These are phyloP conservation scores for Hofmannophila pseudospretella DNA, from an alignment of 2,888 invertebrate genomes.

Conservation along the genomic window DNA sequence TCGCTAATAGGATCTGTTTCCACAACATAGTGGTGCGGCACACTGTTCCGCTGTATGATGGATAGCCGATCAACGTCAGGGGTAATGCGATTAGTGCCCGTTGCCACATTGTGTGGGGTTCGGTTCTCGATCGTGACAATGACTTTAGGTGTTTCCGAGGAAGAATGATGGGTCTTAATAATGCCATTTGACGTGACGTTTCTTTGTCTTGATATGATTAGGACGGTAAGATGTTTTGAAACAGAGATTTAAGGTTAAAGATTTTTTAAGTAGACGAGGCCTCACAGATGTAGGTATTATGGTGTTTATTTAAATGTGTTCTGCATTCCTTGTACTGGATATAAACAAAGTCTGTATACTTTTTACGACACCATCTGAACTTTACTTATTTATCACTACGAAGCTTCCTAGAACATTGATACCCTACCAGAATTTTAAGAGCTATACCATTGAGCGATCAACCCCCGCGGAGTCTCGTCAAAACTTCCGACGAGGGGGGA, in stretches of 20 bases:
- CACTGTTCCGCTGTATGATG: constrained; percentile 27
- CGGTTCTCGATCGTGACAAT: constrained; percentile 27
- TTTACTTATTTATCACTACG: constrained; percentile 28
- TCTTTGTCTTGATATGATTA: not conserved
- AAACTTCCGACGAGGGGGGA: not conserved
- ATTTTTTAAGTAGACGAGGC: too few relatives aligned
- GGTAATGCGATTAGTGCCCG: constrained; percentile 43
- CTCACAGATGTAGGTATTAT: too few relatives aligned
- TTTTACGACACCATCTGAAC: constrained; percentile 25
- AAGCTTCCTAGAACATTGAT: constrained; percentile 35
- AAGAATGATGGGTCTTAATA: constrained; percentile 21
- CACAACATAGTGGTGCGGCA: constrained; percentile 10
- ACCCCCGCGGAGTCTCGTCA: constrained; percentile 8
- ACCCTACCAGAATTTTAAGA: not conserved
- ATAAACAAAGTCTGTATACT: constrained; percentile 13
- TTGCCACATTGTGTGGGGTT: constrained; percentile 26
- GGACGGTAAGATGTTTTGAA: too few relatives aligned
- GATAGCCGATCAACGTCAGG: constrained; percentile 48
- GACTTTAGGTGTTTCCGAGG: constrained; percentile 24
- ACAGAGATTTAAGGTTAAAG: too few relatives aligned
- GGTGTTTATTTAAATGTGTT: too few relatives aligned
- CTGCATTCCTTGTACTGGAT: not conserved
- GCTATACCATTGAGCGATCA: not conserved
- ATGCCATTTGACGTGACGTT: not conserved
- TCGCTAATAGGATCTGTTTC: constrained; percentile 11